These are phyloP conservation scores for Nestor notabilis DNA, from an alignment of 2,113 vertebrate genomes.

Conservation along the genomic window DNA sequence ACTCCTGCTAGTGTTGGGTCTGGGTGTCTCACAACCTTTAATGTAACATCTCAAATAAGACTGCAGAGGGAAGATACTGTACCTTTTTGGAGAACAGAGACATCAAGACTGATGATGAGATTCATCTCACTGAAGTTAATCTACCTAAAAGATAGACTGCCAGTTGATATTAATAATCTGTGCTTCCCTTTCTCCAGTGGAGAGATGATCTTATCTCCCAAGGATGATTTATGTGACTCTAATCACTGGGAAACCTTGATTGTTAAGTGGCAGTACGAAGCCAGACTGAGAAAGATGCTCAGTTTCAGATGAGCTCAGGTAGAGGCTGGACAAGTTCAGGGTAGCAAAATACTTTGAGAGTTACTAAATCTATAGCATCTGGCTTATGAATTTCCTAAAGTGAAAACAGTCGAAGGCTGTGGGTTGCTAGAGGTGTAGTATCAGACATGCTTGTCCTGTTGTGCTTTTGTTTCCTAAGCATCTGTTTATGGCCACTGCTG, in stretches of 20 bases:
- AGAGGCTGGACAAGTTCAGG: neutral
- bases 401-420: neutral
- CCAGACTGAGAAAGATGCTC: neutral
- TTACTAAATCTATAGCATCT: neutral
- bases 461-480: neutral
- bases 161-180: neutral
- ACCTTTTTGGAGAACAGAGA: neutral
- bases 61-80: neutral
- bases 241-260: neutral
- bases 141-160: neutral
- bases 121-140: neutral
- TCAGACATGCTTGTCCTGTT: neutral
- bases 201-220: neutral
- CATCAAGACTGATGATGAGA: neutral
- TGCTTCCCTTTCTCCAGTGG: neutral
- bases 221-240: neutral
- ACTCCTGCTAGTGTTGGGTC: neutral
- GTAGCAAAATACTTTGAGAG: neutral
- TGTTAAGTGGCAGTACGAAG: neutral
- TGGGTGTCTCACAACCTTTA: neutral
- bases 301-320: neutral
- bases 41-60: neutral
- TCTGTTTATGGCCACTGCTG: neutral
- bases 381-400: neutral
- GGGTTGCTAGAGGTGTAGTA: neutral